Evolutionary conservation across 2,113 vertebrate genomes (phyloP), one percentile per base, ranked within the genome.

Genomic region (Psammodynastes pulverulentus): DNA sequence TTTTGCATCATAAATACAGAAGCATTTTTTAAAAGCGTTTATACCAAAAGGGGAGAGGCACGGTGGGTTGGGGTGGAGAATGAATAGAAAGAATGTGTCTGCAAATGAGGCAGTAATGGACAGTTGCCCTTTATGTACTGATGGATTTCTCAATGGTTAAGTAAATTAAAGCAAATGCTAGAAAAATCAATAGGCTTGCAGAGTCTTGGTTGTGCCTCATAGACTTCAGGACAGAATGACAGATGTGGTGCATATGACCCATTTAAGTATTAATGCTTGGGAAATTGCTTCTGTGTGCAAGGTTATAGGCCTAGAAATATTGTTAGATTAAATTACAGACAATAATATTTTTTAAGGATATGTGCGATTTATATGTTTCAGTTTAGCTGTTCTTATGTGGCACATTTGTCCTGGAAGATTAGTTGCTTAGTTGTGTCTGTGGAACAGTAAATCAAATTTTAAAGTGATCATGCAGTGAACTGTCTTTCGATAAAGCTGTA

Each of bases 81-180:
- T 0, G 45, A 95, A 92, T 93, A 93, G 95, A 97, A 97, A 96
- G 96, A 96, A 97, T 96, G 97, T 97, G 97, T 97, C 97, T 97
- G 97, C 94, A 97, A 98, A 98, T 97, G 97, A 98, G 97, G 96
- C 97, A 97, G 97, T 98, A 98, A 98, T 98, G 97, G 98, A 98
- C 98, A 98, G 97, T 98, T 98, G 97, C 97, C 97, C 98, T 98
- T 98, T 98, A 98, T 98, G 97, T 97, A 98, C 98, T 98, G 98
- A 98, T 98, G 97, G 97, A 98, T 98, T 98, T 98, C 97, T 98
- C 97, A 97, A 97, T 97, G 98, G 98, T 98, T 98, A 98, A 98
- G 98, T 98, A 98, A 98, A 98, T 98, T 98, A 98, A 98, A 98
- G 97, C 97, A 98, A 98, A 98, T 98, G 98, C 97, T 98, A 97